A percentile compares a stretch with the other conserved stretches of the same genome.
Evolutionary conservation across 2,113 vertebrate genomes (phyloP).

Genomic region (Limanda limanda): DNA sequence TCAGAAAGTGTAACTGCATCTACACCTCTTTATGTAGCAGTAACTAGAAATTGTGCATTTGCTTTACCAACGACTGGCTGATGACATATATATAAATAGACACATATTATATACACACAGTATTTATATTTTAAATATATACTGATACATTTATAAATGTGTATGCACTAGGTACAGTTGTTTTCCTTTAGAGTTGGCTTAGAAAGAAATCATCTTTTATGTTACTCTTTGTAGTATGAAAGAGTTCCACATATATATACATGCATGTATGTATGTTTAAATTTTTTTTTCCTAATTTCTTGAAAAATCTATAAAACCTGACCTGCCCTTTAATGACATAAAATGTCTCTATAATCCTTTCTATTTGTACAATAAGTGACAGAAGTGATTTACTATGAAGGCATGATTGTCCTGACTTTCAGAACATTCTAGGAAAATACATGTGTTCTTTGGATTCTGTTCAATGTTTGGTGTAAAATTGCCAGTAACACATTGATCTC

Average conservation of each 20-base stretch:
- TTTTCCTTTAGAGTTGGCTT: no score
- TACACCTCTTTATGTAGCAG: neutral
- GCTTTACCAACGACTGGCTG: no score
- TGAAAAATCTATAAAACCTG: neutral
- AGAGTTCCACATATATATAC: neutral
- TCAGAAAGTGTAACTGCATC: no score
- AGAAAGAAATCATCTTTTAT: neutral
- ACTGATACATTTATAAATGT: neutral
- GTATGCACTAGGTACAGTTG: no score
- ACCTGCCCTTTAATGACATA: neutral
- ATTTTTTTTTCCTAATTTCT: neutral
- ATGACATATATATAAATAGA: neutral
- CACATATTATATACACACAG: no score
- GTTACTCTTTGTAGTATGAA: neutral
- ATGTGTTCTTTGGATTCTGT: neutral
- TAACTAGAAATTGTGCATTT: no score
- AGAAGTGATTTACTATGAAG: neutral
- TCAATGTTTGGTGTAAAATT: constrained; percentile 1
- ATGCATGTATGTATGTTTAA: neutral
- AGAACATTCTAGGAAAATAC: neutral
- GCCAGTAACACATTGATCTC: neutral
- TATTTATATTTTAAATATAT: no score
- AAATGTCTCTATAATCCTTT: neutral
- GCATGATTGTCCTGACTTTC: neutral
- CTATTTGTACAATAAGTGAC: constrained; percentile 5